Evolutionary conservation across 35 echinoderm and acorn worm species (phyloP), one percentile per base, ranked within the genome.

Genomic region (Diadema setosum): DNA sequence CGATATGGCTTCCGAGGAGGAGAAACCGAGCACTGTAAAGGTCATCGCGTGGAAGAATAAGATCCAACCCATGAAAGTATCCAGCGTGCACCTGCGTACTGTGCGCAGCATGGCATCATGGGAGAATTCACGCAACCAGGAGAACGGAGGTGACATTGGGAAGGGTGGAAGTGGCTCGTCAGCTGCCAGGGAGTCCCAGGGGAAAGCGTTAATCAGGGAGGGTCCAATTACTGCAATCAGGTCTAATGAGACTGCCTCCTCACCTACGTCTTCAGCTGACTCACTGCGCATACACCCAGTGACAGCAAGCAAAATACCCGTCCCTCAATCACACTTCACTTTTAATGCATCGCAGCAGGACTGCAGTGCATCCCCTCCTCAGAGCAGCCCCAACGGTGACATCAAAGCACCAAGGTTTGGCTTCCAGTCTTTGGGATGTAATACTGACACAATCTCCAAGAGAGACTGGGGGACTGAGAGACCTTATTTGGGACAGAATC

Each of bases 161-260:
- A 32, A 37, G 30, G 69, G 7, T n/a, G 35, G 40, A 78, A 78
- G 23, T 44, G 9, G 40, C 37, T 78, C 73, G 23, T 78, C 73
- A 78, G 73, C 14, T 78, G 73, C 39, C 44, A n/a, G 8, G 16
- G 73, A 15, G 11, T 21, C 73, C 16, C 34, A 5, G 21, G 73
- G 73, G 73, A 78, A 78, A 41, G 40, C 5, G 73, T n/a, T 78
- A 78, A 78, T 78, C 73, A 78, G 40, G 73, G 73, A 78, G 73
- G 73, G 40, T 78, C 40, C 40, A 21, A 78, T 78, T 42, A 78
- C 73, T 8, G 15, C 73, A 78, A 44, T 78, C 73, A 78, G 73
- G 73, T 34, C 40, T 78, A 78, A 78, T 78, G 44, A 78, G 14
- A 41, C 26, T 21, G 39, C 73, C 73, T 78, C 39, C 39, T 78